A percentile compares a stretch with the other conserved stretches of the same genome.
phyloP scores from a whole-genome alignment of 2,797 vertebrate species.

The Ciconia nigra region DNA sequence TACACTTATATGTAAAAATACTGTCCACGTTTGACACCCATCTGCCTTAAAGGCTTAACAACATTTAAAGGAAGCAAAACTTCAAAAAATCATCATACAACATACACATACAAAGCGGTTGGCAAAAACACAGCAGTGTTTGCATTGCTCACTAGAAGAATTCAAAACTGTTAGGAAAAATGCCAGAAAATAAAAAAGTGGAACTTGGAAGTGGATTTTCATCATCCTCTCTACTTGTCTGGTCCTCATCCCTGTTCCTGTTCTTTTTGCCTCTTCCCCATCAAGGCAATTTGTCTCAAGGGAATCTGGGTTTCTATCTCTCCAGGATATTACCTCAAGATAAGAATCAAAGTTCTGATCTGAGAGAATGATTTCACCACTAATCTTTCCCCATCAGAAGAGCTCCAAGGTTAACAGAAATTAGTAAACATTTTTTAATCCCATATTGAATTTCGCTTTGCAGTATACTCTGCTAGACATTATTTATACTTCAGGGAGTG shows the following conservation, averaged over 20 bases:
- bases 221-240: not conserved
- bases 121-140: not conserved
- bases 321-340: conserved; percentile 43
- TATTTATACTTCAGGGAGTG: conserved; percentile 52
- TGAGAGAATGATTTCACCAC: not conserved
- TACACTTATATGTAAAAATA: not conserved
- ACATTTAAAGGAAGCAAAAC: not conserved
- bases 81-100: not conserved
- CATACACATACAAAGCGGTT: not conserved
- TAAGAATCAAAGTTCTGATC: conserved; percentile 45
- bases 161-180: not conserved
- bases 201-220: not conserved
- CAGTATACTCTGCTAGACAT: conserved; percentile 26
- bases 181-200: not conserved
- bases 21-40: not conserved
- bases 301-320: not conserved
- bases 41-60: not conserved
- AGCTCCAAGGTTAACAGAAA: conserved; percentile 53
- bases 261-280: not conserved
- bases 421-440: conserved; percentile 18
- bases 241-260: not conserved
- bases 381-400: not conserved
- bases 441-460: not conserved
- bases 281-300: not conserved
- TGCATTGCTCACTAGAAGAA: not conserved